Evolutionary conservation across 1,140 invertebrate genomes (phyloP), one percentile per base, ranked within the genome.

Genomic region (Monomorium pharaonis): DNA sequence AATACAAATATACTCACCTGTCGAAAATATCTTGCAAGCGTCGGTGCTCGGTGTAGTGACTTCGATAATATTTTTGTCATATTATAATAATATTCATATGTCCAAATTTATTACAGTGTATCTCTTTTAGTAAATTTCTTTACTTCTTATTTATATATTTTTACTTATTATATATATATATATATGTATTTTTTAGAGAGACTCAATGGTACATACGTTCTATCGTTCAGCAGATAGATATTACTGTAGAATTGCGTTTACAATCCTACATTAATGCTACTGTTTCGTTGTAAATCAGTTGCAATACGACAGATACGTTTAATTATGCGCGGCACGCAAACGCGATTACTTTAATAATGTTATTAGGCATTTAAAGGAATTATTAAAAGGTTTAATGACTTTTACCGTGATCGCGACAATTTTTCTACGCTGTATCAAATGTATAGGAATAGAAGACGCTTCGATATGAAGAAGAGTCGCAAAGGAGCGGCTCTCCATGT

Each of bases 351-450:
- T 18, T 21, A 54, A 72, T 54, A 7, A 72, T 72, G 56, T 72
- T 33, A 33, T 12, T 72, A 56, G 37, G 3, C 37, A 56, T 54
- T 72, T 72, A 72, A 44, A 44, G 21, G 7, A n/a, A 37, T n/a
- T 18, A 42, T 65, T 51, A 12, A 70, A 18, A 70, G 37, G 27
- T 72, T 72, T 72, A 72, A 72, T 21, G 16, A 10, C 47, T 54
- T 7, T 33, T 51, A 54, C 33, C 21, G 3, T 10, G 3, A 51
- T 33, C 1, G 47, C 67, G 5, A 9, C 3, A 30, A 10, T 54
- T 54, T 72, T 56, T 72, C 18, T 70, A 51, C 18, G 1, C 27
- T 21, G 12, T 70, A 51, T 14, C 16, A n/a, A 21, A 54, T 72
- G 24, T 37, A 72, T 54, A 33, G 30, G 37, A 21, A 54, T 21